phyloP scores from a whole-genome alignment of 2,888 invertebrate species.

The Cheilosia impressa region DNA sequence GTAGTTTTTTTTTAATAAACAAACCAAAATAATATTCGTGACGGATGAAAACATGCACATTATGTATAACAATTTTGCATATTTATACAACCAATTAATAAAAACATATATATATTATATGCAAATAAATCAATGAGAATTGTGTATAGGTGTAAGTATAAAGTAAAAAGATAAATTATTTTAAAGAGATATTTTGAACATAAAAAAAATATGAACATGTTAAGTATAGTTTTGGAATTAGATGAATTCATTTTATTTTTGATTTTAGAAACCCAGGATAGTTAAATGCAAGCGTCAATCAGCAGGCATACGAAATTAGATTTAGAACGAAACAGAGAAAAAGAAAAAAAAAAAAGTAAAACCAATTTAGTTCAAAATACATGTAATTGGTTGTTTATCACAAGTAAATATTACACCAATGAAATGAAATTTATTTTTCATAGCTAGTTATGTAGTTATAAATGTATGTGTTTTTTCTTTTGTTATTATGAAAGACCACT shows the following conservation, averaged over 20 bases:
- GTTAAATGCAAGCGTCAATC: constrained; percentile 82
- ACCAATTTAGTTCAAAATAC: constrained; percentile 35
- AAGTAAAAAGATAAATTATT: not conserved
- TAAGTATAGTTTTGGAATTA: constrained; percentile 29
- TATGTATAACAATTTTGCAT: constrained; percentile 24
- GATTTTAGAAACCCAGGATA: constrained; percentile 73
- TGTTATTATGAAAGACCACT: constrained; percentile 14
- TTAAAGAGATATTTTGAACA: constrained; percentile 4
- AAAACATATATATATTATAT: constrained; percentile 43
- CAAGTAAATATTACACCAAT: constrained; percentile 54
- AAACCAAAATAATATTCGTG: constrained; percentile 1
- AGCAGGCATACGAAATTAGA: constrained; percentile 80
- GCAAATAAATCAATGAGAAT: constrained; percentile 54
- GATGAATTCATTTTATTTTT: constrained; percentile 48
- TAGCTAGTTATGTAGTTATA: not conserved
- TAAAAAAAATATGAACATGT: constrained; percentile 20
- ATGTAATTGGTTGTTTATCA: constrained; percentile 30
- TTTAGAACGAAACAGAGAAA: constrained; percentile 71
- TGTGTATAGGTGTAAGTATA: not conserved
- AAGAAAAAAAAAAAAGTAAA: constrained; percentile 28
- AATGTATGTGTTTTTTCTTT: constrained; percentile 1
- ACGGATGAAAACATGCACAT: constrained; percentile 61
- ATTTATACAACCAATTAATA: constrained; percentile 42
- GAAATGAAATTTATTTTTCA: constrained; percentile 7
- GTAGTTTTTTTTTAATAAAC: constrained; percentile 24